Evolutionary conservation across 2,113 vertebrate genomes (phyloP).

Genomic region (Orientallactaga bullata): DNA sequence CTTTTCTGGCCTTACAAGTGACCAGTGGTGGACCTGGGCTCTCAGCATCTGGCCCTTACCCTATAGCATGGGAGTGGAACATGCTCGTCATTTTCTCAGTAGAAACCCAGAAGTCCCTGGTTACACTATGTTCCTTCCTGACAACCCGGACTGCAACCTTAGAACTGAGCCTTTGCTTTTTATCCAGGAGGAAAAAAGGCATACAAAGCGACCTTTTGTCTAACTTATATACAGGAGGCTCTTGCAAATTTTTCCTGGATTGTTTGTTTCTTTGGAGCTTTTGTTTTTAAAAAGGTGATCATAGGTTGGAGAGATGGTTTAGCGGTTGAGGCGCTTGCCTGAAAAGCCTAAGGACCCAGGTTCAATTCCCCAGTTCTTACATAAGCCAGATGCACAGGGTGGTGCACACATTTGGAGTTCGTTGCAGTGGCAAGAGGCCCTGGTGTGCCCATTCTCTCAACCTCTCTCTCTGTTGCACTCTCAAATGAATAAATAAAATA

Average conservation of each 20-base stretch:
- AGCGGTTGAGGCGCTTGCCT: neutral
- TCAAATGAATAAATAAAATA: no score
- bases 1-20: neutral
- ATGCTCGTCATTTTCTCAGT: slow-evolving; percentile 38
- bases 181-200: slow-evolving; percentile 54
- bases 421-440: no score
- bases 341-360: no score
- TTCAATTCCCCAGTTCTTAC: no score
- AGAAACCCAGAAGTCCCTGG: slow-evolving; percentile 36
- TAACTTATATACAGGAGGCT: slow-evolving; percentile 75
- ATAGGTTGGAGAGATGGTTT: neutral
- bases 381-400: no score
- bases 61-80: neutral
- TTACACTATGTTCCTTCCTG: slow-evolving; percentile 61
- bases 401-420: no score
- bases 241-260: slow-evolving; percentile 52
- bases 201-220: slow-evolving; percentile 82
- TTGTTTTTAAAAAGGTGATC: slow-evolving; percentile 68
- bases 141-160: neutral
- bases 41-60: neutral
- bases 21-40: neutral
- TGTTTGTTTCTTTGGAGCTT: slow-evolving; percentile 50
- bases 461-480: no score
- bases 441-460: no score
- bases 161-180: slow-evolving; percentile 54